These are phyloP conservation scores for Allophyes oxyacanthae DNA, from an alignment of 2,888 invertebrate species.

Conservation along the genomic window DNA sequence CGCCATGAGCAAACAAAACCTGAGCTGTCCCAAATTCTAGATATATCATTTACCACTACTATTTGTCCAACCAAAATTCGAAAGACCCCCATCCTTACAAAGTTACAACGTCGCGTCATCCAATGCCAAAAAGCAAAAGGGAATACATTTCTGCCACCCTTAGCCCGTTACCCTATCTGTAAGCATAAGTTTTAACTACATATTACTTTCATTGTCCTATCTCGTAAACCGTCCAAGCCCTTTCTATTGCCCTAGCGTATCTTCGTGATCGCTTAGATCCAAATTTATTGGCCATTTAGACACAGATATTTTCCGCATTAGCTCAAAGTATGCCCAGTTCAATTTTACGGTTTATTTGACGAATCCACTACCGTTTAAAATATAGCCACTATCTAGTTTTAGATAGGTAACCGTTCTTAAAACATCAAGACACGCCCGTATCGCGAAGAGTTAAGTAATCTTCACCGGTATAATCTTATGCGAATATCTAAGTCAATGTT, in stretches of 20 bases:
- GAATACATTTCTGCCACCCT: conserved; percentile 9
- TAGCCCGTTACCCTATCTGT: conserved; percentile 20
- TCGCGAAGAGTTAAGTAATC: too few relatives aligned
- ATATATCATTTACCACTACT: too few relatives aligned
- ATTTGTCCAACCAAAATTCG: too few relatives aligned
- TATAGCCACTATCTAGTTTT: too few relatives aligned
- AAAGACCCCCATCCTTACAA: background rate
- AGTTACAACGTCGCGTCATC: too few relatives aligned
- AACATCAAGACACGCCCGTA: too few relatives aligned
- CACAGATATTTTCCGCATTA: conserved; percentile 1
- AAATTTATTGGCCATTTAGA: conserved; percentile 53
- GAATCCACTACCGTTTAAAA: too few relatives aligned
- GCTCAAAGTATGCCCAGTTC: conserved; percentile 4
- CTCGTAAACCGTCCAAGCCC: conserved; percentile 17
- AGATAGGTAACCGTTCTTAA: too few relatives aligned
- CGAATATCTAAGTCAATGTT: too few relatives aligned
- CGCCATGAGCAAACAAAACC: too few relatives aligned
- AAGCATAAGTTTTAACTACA: conserved; percentile 49
- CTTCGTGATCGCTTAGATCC: conserved; percentile 30
- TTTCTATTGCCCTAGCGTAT: conserved; percentile 8
- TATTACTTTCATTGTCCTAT: conserved; percentile 39
- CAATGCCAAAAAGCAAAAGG: conserved; percentile 19
- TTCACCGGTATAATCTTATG: too few relatives aligned
- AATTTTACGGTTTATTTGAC: background rate
- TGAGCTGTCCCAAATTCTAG: too few relatives aligned